Evolutionary conservation across 2,888 invertebrate genomes (phyloP), one percentile per base, ranked within the genome.

Genomic region (Chorisops tibialis): DNA sequence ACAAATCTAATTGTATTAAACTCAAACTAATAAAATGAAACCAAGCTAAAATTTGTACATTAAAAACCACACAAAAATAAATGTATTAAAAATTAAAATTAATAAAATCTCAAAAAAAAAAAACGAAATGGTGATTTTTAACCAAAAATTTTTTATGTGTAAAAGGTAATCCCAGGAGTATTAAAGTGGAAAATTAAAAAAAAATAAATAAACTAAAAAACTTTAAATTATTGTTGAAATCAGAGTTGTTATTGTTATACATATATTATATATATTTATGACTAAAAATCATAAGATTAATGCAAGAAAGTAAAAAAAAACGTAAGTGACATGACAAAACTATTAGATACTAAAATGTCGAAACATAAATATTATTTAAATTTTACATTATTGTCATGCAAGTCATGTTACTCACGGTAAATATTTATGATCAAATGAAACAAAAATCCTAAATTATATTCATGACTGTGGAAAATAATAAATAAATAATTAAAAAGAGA

Each of bases 171-270:
- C n/a, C n/a, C n/a, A n/a, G n/a, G n/a, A n/a, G n/a, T n/a, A n/a
- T 16, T n/a, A 18, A 47, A 18, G 12, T 47, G 47, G 19, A 14
- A 22, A 21, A 47, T 47, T 9, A 16, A 39, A 52, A n/a, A n/a
- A n/a, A 30, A 51, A 30, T 37, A 30, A 39, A 52, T 39, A 38
- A 37, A 19, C 22, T 22, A n/a, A 7, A n/a, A 51, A 54, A 2
- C 14, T 24, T 35, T 16, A 41, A 39, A 54, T 54, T 41, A 65
- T 65, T 65, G 65, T 65, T 65, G 63, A 65, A 59, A 38, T 43
- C 63, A 61, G 56, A 65, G 62, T 65, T 65, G 65, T 65, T 65
- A 65, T 65, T 65, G 65, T 65, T 65, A 65, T 63, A 64, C 56
- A 62, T 38, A 50, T 30, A 51, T 52, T 59, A 62, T 64, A 64